Conservation (phyloP, 2,113 vertebrate species). For the Corythaeola cristata region DNA sequence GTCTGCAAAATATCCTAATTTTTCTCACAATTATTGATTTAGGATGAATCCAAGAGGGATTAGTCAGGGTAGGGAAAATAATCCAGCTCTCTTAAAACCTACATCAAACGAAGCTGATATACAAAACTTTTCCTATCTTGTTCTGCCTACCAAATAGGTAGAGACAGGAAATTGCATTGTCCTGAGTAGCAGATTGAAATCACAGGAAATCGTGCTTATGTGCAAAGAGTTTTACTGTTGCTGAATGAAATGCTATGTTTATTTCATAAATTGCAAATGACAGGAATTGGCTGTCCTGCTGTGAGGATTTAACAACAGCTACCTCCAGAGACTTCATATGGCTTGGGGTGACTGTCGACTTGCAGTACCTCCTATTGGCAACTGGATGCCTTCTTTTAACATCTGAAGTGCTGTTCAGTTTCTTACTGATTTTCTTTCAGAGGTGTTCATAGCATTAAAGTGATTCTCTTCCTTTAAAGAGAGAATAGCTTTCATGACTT, state of each 20-base stretch:
- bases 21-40: background rate
- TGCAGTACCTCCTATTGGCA: background rate
- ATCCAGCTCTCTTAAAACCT: background rate
- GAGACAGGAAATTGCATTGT: background rate
- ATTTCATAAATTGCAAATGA: conserved; percentile 12
- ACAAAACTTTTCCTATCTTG: background rate
- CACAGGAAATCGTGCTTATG: background rate
- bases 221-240: background rate
- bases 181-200: background rate
- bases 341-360: background rate
- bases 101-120: background rate
- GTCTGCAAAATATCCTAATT: background rate
- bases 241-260: background rate
- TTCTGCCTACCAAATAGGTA: background rate
- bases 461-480: background rate
- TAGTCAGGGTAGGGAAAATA: background rate
- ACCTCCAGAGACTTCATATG: background rate
- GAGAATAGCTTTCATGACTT: background rate
- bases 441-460: background rate
- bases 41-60: background rate
- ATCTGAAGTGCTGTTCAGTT: background rate
- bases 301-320: background rate
- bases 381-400: background rate
- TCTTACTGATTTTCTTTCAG: background rate
- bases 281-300: background rate